phyloP scores from a whole-genome alignment of 2,113 vertebrate genomes.

The Cygnus buccinator region DNA sequence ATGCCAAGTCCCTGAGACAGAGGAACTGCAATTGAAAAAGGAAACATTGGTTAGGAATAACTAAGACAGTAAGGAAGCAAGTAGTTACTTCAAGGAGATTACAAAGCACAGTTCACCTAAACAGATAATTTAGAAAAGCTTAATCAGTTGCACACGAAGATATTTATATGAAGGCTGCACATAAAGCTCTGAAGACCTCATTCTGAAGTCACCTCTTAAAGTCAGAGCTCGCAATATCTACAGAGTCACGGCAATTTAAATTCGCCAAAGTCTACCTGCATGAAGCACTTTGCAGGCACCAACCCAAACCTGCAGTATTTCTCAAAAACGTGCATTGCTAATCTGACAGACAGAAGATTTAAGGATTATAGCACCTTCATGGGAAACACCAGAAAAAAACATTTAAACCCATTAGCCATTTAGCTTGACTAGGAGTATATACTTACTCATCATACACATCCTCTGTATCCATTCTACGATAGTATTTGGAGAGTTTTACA shows the following conservation, averaged over 20 bases:
- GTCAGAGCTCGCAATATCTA: background rate
- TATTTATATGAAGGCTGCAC: background rate
- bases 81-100: background rate
- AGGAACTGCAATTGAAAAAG: conserved; percentile 86
- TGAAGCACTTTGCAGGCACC: background rate
- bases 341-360: background rate
- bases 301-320: background rate
- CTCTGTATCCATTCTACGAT: conserved; percentile 96
- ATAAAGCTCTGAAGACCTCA: background rate
- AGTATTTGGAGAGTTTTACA: conserved; percentile 93
- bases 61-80: conserved; percentile 7
- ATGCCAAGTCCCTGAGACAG: conserved; percentile 96
- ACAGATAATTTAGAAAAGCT: background rate
- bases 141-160: background rate
- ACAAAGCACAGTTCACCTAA: background rate
- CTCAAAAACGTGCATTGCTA: background rate
- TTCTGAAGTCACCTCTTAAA: background rate
- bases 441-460: conserved; percentile 97
- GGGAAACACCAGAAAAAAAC: background rate
- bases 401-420: background rate
- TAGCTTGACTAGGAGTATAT: background rate
- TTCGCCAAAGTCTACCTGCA: background rate
- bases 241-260: background rate
- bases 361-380: background rate
- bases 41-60: conserved; percentile 66